Base-by-base conservation (phyloP, 2,888 invertebrate genomes). In the Formica aserva region DNA sequence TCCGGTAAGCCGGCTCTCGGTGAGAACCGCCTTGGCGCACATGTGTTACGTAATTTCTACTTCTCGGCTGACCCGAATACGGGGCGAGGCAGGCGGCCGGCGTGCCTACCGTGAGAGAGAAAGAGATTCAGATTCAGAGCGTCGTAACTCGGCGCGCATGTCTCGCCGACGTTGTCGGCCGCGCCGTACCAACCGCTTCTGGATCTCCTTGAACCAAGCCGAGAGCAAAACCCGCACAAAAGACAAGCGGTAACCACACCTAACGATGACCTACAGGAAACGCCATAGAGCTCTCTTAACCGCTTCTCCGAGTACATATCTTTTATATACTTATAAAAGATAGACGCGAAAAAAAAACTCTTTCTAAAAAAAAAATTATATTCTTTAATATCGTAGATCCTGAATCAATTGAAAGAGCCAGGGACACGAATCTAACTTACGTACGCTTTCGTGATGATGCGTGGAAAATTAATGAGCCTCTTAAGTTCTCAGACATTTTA, bases 61-160 rank as follows among this genome's bases (percentile, higher is more conserved):
- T 84, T 86, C 87, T 89, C 90, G 91, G 91, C 91, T 94, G 94
- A 94, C 94, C 94, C 93, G 93, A 94, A 94, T 94, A 92, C 93
- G 89, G 89, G 90, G 91, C 91, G 91, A 89, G 92, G 88, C 88
- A 84, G 83, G 65, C 38, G 38, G 66, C n/a, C 87, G 83, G 88
- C 89, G 78, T 85, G 86, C 83, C 90, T 91, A 94, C 93, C 94
- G 94, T 94, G 94, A 94, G 94, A 89, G 89, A 89, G 94, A 94
- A 94, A 93, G 94, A 89, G 89, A 89, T 89, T 94, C 92, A 92
- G 92, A 94, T 93, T 91, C 93, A 93, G 92, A 93, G 89, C 93
- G 92, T 92, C 92, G 93, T 93, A 93, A 92, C 92, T 93, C 92
- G 91, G 89, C 89, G 90, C 89, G 76, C 87, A 71, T 85, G 87